Percentiles rank a stretch among this genome's conserved stretches.
phyloP scores from a whole-genome alignment of 2,113 vertebrate genomes.

The Procavia capensis region DNA sequence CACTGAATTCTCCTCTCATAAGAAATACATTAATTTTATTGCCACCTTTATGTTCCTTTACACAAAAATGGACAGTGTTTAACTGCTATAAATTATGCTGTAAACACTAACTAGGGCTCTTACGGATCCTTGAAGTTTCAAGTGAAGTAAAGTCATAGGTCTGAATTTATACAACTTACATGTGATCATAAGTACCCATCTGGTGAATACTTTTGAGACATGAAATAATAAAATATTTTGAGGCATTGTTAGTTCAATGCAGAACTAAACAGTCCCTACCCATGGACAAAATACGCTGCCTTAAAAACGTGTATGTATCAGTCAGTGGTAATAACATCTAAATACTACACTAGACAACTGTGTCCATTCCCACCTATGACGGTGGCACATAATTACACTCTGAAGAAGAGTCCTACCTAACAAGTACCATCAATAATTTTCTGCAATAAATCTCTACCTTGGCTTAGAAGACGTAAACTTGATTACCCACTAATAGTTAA shows the following conservation, averaged over 20 bases:
- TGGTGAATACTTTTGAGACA: background rate
- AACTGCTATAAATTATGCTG: background rate
- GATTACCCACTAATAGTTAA: background rate
- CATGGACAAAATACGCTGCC: background rate
- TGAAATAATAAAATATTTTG: constrained; percentile 37
- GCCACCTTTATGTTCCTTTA: background rate
- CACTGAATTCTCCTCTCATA: constrained; percentile 1
- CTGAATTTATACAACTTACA: constrained; percentile 15
- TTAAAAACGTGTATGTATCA: background rate
- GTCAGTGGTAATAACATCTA: background rate
- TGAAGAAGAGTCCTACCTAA: background rate
- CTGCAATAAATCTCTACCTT: background rate
- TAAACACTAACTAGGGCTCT: constrained; percentile 17
- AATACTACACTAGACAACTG: background rate
- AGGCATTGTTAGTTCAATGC: background rate
- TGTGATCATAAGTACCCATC: background rate
- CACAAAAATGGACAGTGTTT: constrained; percentile 32
- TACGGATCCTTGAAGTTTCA: background rate
- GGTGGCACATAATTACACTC: background rate
- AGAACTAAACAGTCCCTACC: background rate
- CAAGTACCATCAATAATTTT: background rate
- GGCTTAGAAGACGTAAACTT: background rate
- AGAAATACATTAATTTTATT: constrained; percentile 56
- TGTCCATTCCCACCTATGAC: background rate
- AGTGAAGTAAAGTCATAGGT: constrained; percentile 15